Evolutionary conservation across 2,888 invertebrate species (phyloP).

Genomic region (Epinotia demarniana): DNA sequence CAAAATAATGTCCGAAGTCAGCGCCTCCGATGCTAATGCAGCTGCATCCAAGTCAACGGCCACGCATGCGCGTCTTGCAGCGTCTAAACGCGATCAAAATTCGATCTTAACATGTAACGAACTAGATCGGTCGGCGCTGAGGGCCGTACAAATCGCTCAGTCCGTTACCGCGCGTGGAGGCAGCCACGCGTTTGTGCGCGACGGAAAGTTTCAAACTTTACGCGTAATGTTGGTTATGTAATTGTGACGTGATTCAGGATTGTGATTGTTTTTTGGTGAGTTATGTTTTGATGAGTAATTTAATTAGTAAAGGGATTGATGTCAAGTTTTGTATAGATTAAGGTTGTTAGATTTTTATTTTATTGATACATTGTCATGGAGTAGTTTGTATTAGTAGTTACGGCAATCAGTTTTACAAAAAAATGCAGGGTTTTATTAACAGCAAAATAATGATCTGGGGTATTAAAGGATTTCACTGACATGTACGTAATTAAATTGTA

Average conservation of each 20-base stretch:
- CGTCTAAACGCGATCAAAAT: conserved; percentile 78
- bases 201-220: conserved; percentile 32
- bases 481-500: too few species aligned
- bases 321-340: neutral
- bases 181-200: conserved; percentile 63
- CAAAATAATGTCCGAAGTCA: neutral
- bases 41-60: conserved; percentile 75
- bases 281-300: neutral
- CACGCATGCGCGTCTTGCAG: conserved; percentile 75
- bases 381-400: too few species aligned
- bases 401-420: too few species aligned
- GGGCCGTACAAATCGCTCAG: conserved; percentile 58
- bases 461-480: too few species aligned
- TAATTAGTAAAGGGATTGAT: neutral
- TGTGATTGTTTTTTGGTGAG: conserved; percentile 37
- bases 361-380: too few species aligned
- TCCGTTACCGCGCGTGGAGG: conserved; percentile 60
- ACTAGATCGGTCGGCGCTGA: conserved; percentile 60
- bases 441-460: too few species aligned
- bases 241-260: conserved; percentile 33
- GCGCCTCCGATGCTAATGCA: conserved; percentile 33
- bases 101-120: conserved; percentile 78
- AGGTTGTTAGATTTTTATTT: neutral
- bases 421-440: too few species aligned
- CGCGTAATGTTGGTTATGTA: conserved; percentile 40